phyloP scores from a whole-genome alignment of 2,888 invertebrate genomes.

The Meta bourneti region DNA sequence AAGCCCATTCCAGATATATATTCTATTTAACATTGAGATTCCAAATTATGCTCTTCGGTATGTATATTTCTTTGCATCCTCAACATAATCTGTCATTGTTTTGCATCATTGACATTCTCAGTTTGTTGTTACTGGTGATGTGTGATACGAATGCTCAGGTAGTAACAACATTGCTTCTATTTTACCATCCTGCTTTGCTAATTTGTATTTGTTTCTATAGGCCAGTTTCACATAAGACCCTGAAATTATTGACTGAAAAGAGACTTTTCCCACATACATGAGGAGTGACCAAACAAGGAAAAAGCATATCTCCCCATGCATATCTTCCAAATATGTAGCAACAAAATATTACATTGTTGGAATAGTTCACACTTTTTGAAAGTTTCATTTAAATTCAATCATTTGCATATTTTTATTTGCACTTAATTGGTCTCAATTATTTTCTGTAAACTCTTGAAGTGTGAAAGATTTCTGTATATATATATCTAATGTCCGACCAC shows the following conservation, averaged over 20 bases:
- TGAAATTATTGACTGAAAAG: slow-evolving; percentile 58
- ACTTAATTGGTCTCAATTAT: too few species aligned
- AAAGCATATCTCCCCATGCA: too few species aligned
- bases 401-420: too few species aligned
- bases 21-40: slow-evolving; percentile 87
- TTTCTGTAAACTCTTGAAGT: too few species aligned
- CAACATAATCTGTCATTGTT: background rate
- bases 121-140: too few species aligned
- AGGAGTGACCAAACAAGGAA: background rate
- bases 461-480: too few species aligned
- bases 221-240: slow-evolving; percentile 51
- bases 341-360: too few species aligned
- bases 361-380: too few species aligned
- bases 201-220: slow-evolving; percentile 18
- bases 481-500: too few species aligned
- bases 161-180: background rate
- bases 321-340: too few species aligned
- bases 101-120: background rate
- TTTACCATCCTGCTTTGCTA: background rate
- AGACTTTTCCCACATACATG: slow-evolving; percentile 24
- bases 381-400: too few species aligned
- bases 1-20: slow-evolving; percentile 86
- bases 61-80: background rate
- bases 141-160: background rate
- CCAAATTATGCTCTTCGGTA: slow-evolving; percentile 89